Base-by-base conservation (phyloP, 2,797 vertebrate species). In the Hybognathus amarus region DNA sequence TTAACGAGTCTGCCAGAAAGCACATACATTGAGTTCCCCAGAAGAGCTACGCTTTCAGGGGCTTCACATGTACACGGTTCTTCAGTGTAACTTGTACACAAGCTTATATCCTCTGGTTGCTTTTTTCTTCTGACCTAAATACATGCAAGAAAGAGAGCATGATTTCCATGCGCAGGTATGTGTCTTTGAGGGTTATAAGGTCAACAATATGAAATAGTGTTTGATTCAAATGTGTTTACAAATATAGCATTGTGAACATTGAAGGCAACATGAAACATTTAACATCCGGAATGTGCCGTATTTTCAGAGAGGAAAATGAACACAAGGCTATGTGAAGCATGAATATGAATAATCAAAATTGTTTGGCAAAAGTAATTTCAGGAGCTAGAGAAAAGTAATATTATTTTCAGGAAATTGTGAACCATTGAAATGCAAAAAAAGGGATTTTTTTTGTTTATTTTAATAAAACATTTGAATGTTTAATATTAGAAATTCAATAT, bases 1-100 rank as follows among this genome's bases (percentile, higher is more conserved):
- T 83, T 69, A 83, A 83, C 79, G 79, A 80, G 66, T 70, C 79
- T 80, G 79, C 56, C 67, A 71, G 79, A 22, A 70, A 70, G 79
- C 33, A 71, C 79, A 70, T 80, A 70, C 66, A 80, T 80, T 59
- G 67, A 45, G 50, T 80, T 69, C 36, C 15, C 64, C 52, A 45
- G 66, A 13, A 59, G 66, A 59, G 67, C 79, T 69, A 6, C 18
- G 22, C 79, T 68, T 38, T 61, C n/a, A n/a, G 66, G 67, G 79
- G 79, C 38, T 80, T 70, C 79, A 59, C 24, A 59, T 80, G 79
- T 71, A 71, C 17, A 71, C 24, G 38, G 38, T 80, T 80, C 66
- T 54, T 80, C 24, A 47, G 52, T 12, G 79, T 24, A 61, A 27
- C 67, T 30, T 36, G 1, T 71, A 70, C n/a, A 71, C 67, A 71